phyloP scores from a whole-genome alignment of 1,140 invertebrate genomes.

The Euura lappo region DNA sequence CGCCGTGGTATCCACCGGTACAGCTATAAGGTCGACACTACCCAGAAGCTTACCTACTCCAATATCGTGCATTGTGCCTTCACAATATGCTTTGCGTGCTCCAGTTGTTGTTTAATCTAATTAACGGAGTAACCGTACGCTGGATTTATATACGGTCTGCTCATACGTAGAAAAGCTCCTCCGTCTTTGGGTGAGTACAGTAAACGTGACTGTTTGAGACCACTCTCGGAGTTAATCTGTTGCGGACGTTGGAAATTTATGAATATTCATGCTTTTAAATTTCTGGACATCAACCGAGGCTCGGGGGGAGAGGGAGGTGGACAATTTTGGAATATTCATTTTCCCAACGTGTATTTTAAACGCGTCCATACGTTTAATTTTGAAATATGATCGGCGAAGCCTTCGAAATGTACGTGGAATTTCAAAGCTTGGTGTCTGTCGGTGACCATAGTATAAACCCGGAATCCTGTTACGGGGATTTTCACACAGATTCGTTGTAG shows the following conservation, averaged over 20 bases:
- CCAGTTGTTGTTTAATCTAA: slow-evolving; percentile 41
- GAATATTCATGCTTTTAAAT: too few relatives aligned
- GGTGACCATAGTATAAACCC: not conserved
- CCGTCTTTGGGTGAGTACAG: not conserved
- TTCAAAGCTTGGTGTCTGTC: not conserved
- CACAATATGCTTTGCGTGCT: slow-evolving; percentile 21
- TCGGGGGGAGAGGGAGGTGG: too few relatives aligned
- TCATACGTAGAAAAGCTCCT: not conserved
- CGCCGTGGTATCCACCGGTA: not conserved
- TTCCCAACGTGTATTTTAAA: too few relatives aligned
- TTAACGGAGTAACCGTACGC: slow-evolving; percentile 24
- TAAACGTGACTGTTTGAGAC: not conserved
- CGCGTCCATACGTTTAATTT: too few relatives aligned
- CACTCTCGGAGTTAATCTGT: too few relatives aligned
- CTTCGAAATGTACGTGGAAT: not conserved
- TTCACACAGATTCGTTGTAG: not conserved
- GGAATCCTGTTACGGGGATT: not conserved
- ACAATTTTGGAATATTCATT: too few relatives aligned
- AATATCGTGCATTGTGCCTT: not conserved
- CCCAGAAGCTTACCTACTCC: slow-evolving; percentile 1
- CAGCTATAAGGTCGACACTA: not conserved
- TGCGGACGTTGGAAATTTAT: too few relatives aligned
- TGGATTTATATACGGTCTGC: not conserved
- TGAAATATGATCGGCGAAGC: not conserved
- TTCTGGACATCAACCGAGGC: too few relatives aligned